phyloP scores from a whole-genome alignment of 1,140 invertebrate species.

The Cheumatopsyche charites region DNA sequence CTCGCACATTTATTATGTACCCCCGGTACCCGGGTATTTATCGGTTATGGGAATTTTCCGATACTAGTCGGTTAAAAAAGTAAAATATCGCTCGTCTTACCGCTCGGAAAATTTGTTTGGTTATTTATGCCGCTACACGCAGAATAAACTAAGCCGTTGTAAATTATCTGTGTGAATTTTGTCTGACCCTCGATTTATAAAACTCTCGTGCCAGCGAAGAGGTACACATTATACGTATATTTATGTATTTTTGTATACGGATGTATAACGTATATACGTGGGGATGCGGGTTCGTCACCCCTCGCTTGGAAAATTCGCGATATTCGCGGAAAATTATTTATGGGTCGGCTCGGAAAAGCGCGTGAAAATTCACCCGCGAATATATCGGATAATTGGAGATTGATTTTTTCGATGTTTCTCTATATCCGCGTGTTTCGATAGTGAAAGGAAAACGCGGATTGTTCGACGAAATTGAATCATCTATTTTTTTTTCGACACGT shows the following conservation, averaged over 20 bases:
- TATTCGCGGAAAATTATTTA: background rate
- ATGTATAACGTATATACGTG: background rate
- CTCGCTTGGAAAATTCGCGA: slow-evolving; percentile 20
- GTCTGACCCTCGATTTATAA: slow-evolving; percentile 26
- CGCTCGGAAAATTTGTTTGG: slow-evolving; percentile 21
- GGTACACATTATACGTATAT: too few species aligned
- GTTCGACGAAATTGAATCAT: too few species aligned
- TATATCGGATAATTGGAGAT: too few species aligned
- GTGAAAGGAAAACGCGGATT: too few species aligned
- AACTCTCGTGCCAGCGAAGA: background rate
- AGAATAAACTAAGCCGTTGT: slow-evolving; percentile 28
- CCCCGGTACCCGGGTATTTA: too few species aligned
- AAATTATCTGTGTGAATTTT: slow-evolving; percentile 26
- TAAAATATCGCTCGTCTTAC: slow-evolving; percentile 26
- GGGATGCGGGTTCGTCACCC: slow-evolving; percentile 9
- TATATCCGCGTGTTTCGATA: too few species aligned
- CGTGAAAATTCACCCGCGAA: too few species aligned
- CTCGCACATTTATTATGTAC: too few species aligned
- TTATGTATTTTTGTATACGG: too few species aligned
- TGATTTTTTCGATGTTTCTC: too few species aligned
- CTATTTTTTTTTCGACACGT: too few species aligned
- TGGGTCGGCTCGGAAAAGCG: too few species aligned
- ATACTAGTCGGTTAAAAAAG: slow-evolving; percentile 2
- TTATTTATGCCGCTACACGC: slow-evolving; percentile 25
- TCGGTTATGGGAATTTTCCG: slow-evolving; percentile 2